Evolutionary conservation across 2,797 vertebrate species (phyloP).

Genomic region (Yasuhikotakia modesta): DNA sequence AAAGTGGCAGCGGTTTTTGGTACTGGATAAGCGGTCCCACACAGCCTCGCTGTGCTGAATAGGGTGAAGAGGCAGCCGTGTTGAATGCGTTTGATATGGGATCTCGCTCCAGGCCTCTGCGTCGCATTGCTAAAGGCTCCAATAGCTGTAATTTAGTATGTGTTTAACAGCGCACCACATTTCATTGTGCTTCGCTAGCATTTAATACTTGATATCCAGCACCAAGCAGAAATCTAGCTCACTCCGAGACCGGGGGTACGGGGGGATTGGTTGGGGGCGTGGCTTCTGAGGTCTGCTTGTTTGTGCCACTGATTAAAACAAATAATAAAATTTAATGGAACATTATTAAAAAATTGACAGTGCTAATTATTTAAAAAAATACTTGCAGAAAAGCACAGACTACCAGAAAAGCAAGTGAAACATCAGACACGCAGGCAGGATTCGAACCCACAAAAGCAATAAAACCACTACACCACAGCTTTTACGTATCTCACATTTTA

Average conservation of each 20-base stretch:
- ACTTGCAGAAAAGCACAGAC: too few species aligned
- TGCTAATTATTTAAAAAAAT: too few species aligned
- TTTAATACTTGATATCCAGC: slow-evolving; percentile 48
- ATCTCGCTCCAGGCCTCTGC: slow-evolving; percentile 43
- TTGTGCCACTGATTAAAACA: slow-evolving; percentile 23
- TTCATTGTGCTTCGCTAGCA: slow-evolving; percentile 49
- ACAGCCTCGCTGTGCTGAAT: slow-evolving; percentile 30
- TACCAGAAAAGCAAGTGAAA: not conserved
- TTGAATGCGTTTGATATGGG: slow-evolving; percentile 78
- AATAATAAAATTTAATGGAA: too few species aligned
- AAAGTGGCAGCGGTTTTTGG: slow-evolving; percentile 67
- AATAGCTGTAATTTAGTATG: slow-evolving; percentile 48
- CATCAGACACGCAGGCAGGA: not conserved
- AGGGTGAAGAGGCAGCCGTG: slow-evolving; percentile 74
- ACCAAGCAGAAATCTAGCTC: slow-evolving; percentile 44
- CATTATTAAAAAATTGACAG: too few species aligned
- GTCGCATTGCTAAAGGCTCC: slow-evolving; percentile 37
- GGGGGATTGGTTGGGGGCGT: not conserved
- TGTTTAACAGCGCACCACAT: slow-evolving; percentile 50
- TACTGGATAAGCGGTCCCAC: slow-evolving; percentile 63
- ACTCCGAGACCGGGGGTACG: slow-evolving; percentile 19
- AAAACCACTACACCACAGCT: not conserved
- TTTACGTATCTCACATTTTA: not conserved
- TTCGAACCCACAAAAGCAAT: not conserved
- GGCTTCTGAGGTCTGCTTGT: slow-evolving; percentile 37